Percentiles rank a stretch among this genome's conserved stretches.
Conservation (phyloP, 2,797 vertebrate genomes). For the Pitangus sulphuratus region DNA sequence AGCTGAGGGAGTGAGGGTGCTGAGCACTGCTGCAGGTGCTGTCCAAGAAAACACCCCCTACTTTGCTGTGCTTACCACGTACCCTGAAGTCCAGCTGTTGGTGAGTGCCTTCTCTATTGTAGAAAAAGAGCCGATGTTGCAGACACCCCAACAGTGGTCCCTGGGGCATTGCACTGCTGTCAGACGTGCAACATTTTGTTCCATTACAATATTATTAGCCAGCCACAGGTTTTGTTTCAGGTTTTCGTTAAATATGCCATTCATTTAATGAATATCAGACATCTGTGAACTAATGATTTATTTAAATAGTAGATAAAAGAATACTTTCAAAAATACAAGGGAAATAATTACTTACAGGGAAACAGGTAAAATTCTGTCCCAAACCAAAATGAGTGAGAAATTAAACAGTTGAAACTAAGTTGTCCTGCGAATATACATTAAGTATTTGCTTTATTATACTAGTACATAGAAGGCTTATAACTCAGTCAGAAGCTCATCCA, state of each 20-base stretch:
- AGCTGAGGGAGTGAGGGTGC: not conserved
- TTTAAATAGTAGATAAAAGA: not conserved
- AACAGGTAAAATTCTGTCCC: not conserved
- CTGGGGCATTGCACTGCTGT: not conserved
- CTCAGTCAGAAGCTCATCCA: not conserved
- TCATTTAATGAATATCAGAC: not conserved
- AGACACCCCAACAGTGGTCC: not conserved
- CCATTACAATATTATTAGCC: not conserved
- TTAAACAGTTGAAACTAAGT: not conserved
- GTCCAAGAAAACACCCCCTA: accelerated
- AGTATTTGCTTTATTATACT: not conserved
- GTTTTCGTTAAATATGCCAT: not conserved
- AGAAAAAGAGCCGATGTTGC: not conserved
- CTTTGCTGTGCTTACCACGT: accelerated
- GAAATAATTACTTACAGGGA: not conserved
- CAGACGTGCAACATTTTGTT: not conserved
- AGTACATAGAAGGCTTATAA: not conserved
- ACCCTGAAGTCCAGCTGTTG: not conserved
- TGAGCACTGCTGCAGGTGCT: not conserved
- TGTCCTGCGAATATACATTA: not conserved
- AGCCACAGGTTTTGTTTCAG: not conserved
- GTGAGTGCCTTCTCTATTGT: not conserved
- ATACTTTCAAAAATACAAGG: not conserved
- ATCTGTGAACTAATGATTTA: not conserved
- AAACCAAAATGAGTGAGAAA: not conserved